phyloP scores from a whole-genome alignment of 2,113 vertebrate species.

The Alces alces region DNA sequence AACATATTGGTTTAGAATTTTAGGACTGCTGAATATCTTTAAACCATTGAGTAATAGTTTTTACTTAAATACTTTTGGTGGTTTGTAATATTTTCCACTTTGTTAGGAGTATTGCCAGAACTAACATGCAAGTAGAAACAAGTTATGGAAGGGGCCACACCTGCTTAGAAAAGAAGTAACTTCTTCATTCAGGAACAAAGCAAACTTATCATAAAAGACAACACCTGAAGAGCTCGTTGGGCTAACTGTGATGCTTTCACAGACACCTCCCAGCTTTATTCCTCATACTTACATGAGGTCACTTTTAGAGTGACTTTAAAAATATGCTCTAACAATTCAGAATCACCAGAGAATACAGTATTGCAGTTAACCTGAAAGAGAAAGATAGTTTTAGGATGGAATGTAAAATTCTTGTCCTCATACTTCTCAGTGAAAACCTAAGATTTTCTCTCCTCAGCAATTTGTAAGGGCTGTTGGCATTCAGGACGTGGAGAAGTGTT shows the following conservation, averaged over 20 bases:
- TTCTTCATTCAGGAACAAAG: slow-evolving; percentile 9
- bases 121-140: slow-evolving; percentile 52
- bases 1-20: slow-evolving; percentile 5
- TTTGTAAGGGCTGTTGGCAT: not conserved
- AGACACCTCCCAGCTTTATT: not conserved
- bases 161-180: slow-evolving; percentile 24
- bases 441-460: not conserved
- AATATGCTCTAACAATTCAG: not conserved
- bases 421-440: not conserved
- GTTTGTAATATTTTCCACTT: slow-evolving; percentile 62
- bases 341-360: not conserved
- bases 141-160: slow-evolving; percentile 52
- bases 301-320: not conserved
- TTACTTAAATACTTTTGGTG: slow-evolving; percentile 11
- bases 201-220: not conserved
- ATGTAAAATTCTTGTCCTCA: not conserved
- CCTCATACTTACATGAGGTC: not conserved
- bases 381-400: not conserved
- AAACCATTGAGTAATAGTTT: slow-evolving; percentile 22
- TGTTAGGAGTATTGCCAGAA: slow-evolving; percentile 44
- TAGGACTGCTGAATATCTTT: slow-evolving; percentile 5
- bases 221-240: not conserved
- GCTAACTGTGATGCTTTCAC: not conserved
- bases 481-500: not conserved
- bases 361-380: not conserved